phyloP scores from a whole-genome alignment of 1,140 invertebrate genomes.

The Lasioglossum baleicum region DNA sequence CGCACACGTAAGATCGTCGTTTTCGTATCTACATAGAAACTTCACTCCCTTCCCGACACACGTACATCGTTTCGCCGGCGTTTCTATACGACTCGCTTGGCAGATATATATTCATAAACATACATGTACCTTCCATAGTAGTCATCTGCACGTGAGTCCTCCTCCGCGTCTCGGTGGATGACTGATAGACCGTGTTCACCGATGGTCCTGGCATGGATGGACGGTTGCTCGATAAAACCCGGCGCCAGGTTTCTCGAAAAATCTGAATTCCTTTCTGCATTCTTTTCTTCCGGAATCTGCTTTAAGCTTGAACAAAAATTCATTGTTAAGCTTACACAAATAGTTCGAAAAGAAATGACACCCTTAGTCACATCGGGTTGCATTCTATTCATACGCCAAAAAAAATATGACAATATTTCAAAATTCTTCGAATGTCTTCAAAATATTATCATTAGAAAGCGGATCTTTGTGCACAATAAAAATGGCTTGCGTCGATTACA shows the following conservation, averaged over 20 bases:
- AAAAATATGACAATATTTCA: no score
- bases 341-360: no score
- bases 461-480: no score
- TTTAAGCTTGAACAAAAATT: no score
- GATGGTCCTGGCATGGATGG: background rate
- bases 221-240: background rate
- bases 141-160: constrained; percentile 26
- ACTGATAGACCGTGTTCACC: constrained; percentile 19
- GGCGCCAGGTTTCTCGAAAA: background rate
- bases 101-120: constrained; percentile 26
- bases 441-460: no score
- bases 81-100: constrained; percentile 9
- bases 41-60: background rate
- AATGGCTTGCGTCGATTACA: no score
- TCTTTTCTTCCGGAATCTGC: no score
- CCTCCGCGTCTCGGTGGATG: constrained; percentile 1
- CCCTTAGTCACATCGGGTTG: no score
- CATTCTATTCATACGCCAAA: no score
- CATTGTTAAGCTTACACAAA: no score
- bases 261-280: no score
- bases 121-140: background rate
- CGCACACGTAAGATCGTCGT: background rate
- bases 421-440: no score
- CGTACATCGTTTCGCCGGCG: background rate
- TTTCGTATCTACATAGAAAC: background rate